These are phyloP conservation scores for Bujurquina vittata DNA, from an alignment of 2,113 vertebrate species.

Conservation along the genomic window DNA sequence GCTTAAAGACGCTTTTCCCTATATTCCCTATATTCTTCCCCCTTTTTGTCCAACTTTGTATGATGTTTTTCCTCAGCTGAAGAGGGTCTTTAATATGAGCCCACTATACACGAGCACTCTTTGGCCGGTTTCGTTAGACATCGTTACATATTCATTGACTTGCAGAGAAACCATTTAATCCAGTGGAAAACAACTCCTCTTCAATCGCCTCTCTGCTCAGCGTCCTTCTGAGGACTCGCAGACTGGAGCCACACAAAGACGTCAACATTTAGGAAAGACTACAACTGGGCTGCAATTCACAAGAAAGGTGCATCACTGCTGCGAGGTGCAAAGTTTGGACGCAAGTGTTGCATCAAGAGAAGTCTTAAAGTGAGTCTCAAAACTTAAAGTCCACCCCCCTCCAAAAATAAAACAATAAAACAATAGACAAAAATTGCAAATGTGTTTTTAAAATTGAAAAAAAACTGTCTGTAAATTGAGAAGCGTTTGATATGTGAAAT, in stretches of 20 bases:
- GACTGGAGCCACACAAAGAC: conserved; percentile 35
- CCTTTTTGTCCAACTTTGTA: conserved; percentile 23
- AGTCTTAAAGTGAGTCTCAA: neutral
- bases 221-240: conserved; percentile 54
- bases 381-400: too few species aligned
- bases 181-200: conserved; percentile 73
- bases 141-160: conserved; percentile 83
- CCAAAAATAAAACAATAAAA: too few species aligned
- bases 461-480: neutral
- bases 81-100: conserved; percentile 53
- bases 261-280: conserved; percentile 30
- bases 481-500: neutral
- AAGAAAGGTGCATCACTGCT: conserved; percentile 2
- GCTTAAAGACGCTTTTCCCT: conserved; percentile 57
- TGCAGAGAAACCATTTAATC: conserved; percentile 75
- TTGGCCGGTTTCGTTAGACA: conserved; percentile 62
- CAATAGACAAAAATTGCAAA: neutral
- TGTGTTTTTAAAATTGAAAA: rapidly evolving
- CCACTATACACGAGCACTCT: conserved; percentile 34
- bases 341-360: conserved; percentile 56
- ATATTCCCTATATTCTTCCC: conserved; percentile 50
- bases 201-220: conserved; percentile 55
- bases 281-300: conserved; percentile 1
- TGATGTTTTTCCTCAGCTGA: conserved; percentile 37
- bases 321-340: neutral